phyloP scores from a whole-genome alignment of 2,797 vertebrate species.

The Sebastes cheni region DNA sequence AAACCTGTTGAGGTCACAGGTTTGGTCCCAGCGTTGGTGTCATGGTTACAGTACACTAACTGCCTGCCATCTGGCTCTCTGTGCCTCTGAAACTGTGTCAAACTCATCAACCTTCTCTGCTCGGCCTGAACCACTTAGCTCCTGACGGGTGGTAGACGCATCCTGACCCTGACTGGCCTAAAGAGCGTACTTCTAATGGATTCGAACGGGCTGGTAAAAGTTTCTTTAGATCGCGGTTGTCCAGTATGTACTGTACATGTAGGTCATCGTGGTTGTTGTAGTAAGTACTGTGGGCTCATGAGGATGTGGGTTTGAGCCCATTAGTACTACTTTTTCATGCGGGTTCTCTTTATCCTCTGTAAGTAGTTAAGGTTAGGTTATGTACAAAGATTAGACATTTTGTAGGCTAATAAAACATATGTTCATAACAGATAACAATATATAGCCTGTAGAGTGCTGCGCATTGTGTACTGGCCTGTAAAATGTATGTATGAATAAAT shows the following conservation, averaged over 20 bases:
- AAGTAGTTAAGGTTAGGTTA: not conserved
- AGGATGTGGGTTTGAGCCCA: constrained; percentile 1
- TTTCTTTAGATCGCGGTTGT: constrained; percentile 11
- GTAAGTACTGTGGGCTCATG: not conserved
- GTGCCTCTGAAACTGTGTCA: not conserved
- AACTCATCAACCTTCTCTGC: not conserved
- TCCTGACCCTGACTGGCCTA: not conserved
- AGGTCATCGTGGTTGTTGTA: not conserved
- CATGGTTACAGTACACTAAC: constrained; percentile 11
- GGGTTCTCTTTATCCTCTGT: not conserved
- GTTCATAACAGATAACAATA: not conserved
- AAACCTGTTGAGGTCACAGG: not conserved
- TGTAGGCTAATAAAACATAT: not conserved
- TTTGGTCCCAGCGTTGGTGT: not conserved
- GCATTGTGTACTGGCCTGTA: not conserved
- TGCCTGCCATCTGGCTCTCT: not conserved
- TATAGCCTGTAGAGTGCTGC: not conserved
- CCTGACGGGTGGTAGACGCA: not conserved
- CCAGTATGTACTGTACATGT: not conserved
- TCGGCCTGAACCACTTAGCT: constrained; percentile 16
- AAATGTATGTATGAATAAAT: not conserved
- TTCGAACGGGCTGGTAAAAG: constrained; percentile 31
- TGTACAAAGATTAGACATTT: not conserved
- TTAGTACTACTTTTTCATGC: not conserved
- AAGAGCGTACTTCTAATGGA: constrained; percentile 20